Conservation (phyloP, 30 jellyfish, hydroid and myxozoan species). For the Cassiopea andromeda region DNA sequence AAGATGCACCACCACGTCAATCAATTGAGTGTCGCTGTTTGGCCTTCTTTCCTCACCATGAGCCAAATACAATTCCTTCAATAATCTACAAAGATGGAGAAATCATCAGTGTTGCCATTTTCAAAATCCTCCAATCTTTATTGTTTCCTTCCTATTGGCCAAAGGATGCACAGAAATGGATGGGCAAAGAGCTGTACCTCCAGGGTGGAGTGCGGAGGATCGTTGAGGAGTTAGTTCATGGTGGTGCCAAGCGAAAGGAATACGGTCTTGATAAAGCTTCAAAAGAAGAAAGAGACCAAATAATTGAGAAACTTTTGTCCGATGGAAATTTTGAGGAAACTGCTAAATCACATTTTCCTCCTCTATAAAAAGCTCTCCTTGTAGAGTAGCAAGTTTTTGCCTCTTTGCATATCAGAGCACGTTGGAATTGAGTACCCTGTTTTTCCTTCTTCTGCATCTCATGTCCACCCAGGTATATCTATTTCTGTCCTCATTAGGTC, state of each 20-base stretch:
- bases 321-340: slow-evolving; percentile 29
- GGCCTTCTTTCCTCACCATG: slow-evolving; percentile 61
- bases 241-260: slow-evolving; percentile 40
- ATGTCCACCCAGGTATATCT: too few species aligned
- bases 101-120: slow-evolving; percentile 37
- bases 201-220: slow-evolving; percentile 49
- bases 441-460: too few species aligned
- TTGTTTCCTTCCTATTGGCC: slow-evolving; percentile 29
- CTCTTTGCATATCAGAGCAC: too few species aligned
- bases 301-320: slow-evolving; percentile 20
- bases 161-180: slow-evolving; percentile 43
- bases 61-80: slow-evolving; percentile 48
- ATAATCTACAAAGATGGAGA: slow-evolving; percentile 22
- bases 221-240: slow-evolving; percentile 29
- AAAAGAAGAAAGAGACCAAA: slow-evolving; percentile 18
- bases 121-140: slow-evolving; percentile 20
- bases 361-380: background rate
- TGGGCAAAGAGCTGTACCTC: slow-evolving; percentile 36
- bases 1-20: slow-evolving; percentile 53
- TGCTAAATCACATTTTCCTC: slow-evolving; percentile 46
- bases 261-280: slow-evolving; percentile 41
- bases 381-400: too few species aligned
- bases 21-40: slow-evolving; percentile 53
- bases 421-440: too few species aligned
- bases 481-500: too few species aligned